phyloP scores from a whole-genome alignment of 2,113 vertebrate species.

The Plestiodon gilberti region DNA sequence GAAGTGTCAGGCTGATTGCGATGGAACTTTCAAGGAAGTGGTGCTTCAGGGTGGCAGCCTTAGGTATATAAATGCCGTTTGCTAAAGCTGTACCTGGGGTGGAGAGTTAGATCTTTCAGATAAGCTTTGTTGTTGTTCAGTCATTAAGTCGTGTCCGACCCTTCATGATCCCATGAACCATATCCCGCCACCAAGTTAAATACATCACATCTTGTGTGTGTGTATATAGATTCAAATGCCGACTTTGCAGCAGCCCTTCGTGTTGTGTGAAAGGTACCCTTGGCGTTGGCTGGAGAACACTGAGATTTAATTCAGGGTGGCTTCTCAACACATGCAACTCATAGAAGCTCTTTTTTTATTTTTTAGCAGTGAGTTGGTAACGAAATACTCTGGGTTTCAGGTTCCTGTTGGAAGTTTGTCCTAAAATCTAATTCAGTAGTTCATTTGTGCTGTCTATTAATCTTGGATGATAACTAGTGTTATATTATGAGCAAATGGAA shows the following conservation, averaged over 20 bases:
- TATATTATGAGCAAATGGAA: background rate
- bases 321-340: background rate
- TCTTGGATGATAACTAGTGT: background rate
- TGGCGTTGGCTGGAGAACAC: background rate
- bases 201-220: background rate
- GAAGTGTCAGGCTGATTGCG: background rate
- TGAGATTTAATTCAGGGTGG: background rate
- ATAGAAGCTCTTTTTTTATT: background rate
- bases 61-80: background rate
- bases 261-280: background rate
- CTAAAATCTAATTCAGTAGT: background rate
- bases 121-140: too few relatives aligned
- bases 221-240: background rate
- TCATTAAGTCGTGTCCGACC: too few relatives aligned
- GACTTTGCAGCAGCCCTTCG: too few relatives aligned
- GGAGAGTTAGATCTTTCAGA: background rate
- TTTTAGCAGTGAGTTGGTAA: background rate
- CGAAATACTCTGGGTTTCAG: background rate
- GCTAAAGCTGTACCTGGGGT: background rate
- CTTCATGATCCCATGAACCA: too few relatives aligned
- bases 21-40: background rate
- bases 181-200: background rate
- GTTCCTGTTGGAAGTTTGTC: background rate
- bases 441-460: background rate
- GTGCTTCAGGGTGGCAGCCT: background rate